Evolutionary conservation across 2,113 vertebrate genomes (phyloP), one percentile per base, ranked within the genome.

Genomic region (Boulengeromyrus knoepffleri): DNA sequence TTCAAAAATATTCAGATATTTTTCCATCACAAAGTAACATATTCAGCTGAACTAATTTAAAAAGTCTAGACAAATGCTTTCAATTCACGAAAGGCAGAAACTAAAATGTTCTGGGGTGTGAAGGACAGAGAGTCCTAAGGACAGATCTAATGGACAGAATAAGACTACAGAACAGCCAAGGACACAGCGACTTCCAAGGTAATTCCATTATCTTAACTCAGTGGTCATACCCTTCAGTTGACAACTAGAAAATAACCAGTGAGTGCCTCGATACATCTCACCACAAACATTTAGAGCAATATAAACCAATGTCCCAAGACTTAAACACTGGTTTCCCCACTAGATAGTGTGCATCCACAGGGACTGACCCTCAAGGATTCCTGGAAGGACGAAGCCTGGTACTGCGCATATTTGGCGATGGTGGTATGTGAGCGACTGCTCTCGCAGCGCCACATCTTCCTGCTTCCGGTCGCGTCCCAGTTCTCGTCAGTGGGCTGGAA

Each of bases 371-470:
- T 95, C 91, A 99, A 95, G 45, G 98, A 99, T 95, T 99, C 98
- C 96, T 99, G 98, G 96, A 99, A 99, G 91, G 98, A 99, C n/a
- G 98, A 98, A 70, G 98, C 98, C 95, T 99, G 98, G 94, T 99
- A 99, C 93, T 99, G 98, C 93, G 98, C 98, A 92, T 99, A 99
- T 94, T 98, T 99, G 94, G 97, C 96, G 96, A 99, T 98, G 92
- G 98, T 99, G 92, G 98, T 99, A 92, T 98, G 98, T 58, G 98
- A 99, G 93, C 97, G 97, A 95, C 98, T 99, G 96, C 98, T 99
- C 95, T 99, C 98, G 92, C 98, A 99, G 93, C 97, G 97, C 98
- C 98, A 99, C 95, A 97, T 98, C 95, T 99, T 99, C 94, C 96
- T 97, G 91, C 95, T 97, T 96, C 98, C 98, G 91, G 96, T 97